Conservation (phyloP, 2,888 invertebrate genomes). For the Callyntrura guangdongensis region DNA sequence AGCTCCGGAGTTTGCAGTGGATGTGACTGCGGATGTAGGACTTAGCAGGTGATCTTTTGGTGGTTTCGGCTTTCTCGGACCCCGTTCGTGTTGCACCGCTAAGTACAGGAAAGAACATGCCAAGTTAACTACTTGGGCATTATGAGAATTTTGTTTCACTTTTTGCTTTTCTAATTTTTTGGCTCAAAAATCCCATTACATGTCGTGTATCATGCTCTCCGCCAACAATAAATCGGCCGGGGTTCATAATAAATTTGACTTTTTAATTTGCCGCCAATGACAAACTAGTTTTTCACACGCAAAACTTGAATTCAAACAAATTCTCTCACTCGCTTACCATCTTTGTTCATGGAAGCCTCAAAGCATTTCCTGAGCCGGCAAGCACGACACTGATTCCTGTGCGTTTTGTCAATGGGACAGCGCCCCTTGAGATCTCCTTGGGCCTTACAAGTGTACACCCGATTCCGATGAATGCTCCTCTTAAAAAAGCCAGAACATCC, state of each 20-base stretch:
- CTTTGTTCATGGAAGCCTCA: constrained; percentile 98
- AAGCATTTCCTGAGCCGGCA: constrained; percentile 98
- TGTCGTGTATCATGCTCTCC: background rate
- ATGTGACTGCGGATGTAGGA: constrained; percentile 44
- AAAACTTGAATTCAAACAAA: too few species aligned
- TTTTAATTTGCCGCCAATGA: constrained; percentile 46
- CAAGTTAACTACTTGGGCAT: constrained; percentile 50
- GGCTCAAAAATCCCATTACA: constrained; percentile 50
- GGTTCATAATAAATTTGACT: constrained; percentile 60
- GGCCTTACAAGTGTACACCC: constrained; percentile 98
- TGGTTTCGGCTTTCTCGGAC: constrained; percentile 97
- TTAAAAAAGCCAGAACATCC: constrained; percentile 99
- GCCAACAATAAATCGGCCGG: background rate
- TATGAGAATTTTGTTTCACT: constrained; percentile 60
- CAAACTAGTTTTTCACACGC: constrained; percentile 31
- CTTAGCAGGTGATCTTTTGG: constrained; percentile 68
- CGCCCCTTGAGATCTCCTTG: constrained; percentile 96
- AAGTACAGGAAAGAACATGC: too few species aligned
- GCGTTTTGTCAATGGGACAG: constrained; percentile 98
- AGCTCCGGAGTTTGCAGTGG: constrained; percentile 62
- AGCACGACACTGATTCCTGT: constrained; percentile 98
- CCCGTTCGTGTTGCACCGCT: constrained; percentile 99
- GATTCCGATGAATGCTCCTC: constrained; percentile 97
- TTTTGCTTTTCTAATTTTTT: constrained; percentile 74
- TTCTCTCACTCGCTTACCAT: constrained; percentile 90